A percentile compares a stretch with the other conserved stretches of the same genome.
These are phyloP conservation scores for Eleutherodactylus coqui DNA, from an alignment of 2,797 vertebrate genomes.

Conservation along the genomic window DNA sequence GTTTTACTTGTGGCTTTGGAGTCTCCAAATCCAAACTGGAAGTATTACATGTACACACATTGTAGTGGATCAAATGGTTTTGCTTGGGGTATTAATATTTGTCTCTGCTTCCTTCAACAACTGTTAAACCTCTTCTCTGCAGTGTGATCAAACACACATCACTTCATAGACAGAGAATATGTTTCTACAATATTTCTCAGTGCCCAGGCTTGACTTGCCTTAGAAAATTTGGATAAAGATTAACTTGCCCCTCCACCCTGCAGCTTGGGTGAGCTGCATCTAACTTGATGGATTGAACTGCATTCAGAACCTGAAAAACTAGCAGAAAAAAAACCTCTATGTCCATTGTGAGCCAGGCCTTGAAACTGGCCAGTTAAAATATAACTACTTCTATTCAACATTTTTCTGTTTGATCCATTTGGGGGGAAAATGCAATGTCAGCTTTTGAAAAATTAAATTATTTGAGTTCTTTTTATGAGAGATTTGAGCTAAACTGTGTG, in stretches of 20 bases:
- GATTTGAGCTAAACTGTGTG: slow-evolving; percentile 69
- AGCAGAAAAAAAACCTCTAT: slow-evolving; percentile 70
- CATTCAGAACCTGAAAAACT: slow-evolving; percentile 70
- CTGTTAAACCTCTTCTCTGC: slow-evolving; percentile 12
- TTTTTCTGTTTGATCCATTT: slow-evolving; percentile 78
- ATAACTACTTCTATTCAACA: slow-evolving; percentile 87
- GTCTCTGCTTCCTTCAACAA: slow-evolving; percentile 31
- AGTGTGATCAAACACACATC: slow-evolving; percentile 29
- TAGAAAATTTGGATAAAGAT: slow-evolving; percentile 64
- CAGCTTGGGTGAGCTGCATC: slow-evolving; percentile 54
- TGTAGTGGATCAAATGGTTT: slow-evolving; percentile 31
- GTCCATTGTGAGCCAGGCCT: slow-evolving; percentile 75
- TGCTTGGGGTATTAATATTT: slow-evolving; percentile 19
- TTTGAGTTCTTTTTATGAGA: slow-evolving; percentile 67
- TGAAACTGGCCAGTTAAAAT: slow-evolving; percentile 90
- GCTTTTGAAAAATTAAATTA: slow-evolving; percentile 75
- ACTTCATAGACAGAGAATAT: slow-evolving; percentile 30
- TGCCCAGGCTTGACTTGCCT: slow-evolving; percentile 60
- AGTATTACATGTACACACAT: slow-evolving; percentile 16
- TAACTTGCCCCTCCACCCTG: slow-evolving; percentile 58
- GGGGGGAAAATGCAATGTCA: slow-evolving; percentile 85
- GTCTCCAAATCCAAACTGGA: background rate
- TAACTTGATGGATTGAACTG: slow-evolving; percentile 78
- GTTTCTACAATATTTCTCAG: slow-evolving; percentile 53
- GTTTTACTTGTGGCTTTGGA: slow-evolving; percentile 3